phyloP scores from a whole-genome alignment of 2,888 invertebrate genomes.

The Himalopsyche tibetana region DNA sequence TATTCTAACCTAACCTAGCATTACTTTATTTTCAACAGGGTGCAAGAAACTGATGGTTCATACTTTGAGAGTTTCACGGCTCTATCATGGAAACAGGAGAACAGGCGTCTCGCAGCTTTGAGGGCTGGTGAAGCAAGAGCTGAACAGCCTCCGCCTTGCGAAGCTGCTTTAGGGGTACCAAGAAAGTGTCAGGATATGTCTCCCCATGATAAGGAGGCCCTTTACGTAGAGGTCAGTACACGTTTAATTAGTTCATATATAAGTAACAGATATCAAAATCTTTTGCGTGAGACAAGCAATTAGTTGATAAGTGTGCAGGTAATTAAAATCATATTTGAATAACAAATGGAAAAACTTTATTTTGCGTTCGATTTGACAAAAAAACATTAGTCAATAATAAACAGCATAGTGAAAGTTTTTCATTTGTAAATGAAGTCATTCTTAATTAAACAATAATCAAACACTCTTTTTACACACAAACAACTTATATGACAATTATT shows the following conservation, averaged over 20 bases:
- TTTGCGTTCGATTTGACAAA: too few species aligned
- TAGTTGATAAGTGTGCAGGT: too few species aligned
- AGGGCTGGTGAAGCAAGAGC: conserved; percentile 86
- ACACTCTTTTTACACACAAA: too few species aligned
- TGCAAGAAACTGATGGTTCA: conserved; percentile 95
- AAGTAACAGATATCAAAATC: too few species aligned
- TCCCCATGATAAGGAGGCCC: conserved; percentile 75
- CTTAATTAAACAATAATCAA: too few species aligned
- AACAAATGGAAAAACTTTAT: too few species aligned
- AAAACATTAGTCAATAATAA: too few species aligned
- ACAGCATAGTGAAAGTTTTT: too few species aligned
- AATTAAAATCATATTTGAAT: too few species aligned
- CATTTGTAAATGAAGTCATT: too few species aligned
- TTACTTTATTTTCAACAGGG: conserved; percentile 77
- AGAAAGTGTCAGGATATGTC: conserved; percentile 86
- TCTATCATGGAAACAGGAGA: conserved; percentile 94
- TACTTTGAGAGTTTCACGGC: conserved; percentile 97
- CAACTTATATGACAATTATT: too few species aligned
- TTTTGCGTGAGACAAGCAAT: too few species aligned
- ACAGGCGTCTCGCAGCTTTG: conserved; percentile 87
- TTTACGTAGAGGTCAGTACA: conserved; percentile 73
- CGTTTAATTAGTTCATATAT: background rate
- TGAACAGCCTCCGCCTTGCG: conserved; percentile 81
- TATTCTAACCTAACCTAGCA: background rate
- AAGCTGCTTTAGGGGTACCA: conserved; percentile 82